Evolutionary conservation across 2,113 vertebrate species (phyloP).

Genomic region (Zeus faber): DNA sequence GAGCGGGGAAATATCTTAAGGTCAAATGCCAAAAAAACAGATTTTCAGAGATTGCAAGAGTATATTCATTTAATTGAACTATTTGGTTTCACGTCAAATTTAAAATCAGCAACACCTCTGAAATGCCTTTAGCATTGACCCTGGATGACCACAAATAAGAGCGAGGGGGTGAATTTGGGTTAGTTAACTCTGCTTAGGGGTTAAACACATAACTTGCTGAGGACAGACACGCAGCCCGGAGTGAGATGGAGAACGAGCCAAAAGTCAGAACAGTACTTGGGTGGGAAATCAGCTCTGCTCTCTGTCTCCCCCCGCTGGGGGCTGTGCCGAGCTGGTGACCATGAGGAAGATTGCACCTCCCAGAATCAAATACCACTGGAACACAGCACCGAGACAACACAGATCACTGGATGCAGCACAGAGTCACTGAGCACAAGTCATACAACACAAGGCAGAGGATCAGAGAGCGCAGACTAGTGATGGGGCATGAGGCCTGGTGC

Average conservation of each 20-base stretch:
- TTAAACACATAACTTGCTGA: conserved; percentile 21
- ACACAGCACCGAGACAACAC: conserved; percentile 69
- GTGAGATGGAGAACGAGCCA: conserved; percentile 34
- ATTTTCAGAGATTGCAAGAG: background rate
- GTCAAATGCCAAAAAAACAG: conserved; percentile 39
- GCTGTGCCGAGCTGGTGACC: conserved; percentile 79
- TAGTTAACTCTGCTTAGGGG: conserved; percentile 20
- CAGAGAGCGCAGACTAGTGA: too few relatives aligned
- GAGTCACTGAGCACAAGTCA: background rate
- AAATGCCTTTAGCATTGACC: conserved; percentile 39
- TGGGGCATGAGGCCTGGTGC: too few relatives aligned
- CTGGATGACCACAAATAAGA: background rate
- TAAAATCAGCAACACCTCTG: background rate
- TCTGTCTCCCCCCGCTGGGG: conserved; percentile 79
- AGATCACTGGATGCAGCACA: conserved; percentile 26
- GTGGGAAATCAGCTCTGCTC: conserved; percentile 85
- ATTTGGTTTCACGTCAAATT: background rate
- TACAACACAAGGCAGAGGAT: conserved; percentile 8
- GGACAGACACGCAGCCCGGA: conserved; percentile 24
- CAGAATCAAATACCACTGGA: conserved; percentile 95
- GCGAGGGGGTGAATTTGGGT: conserved; percentile 8
- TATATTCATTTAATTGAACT: background rate
- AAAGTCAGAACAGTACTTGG: conserved; percentile 77
- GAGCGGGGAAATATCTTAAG: conserved; percentile 8
- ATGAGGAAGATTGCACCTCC: conserved; percentile 92